These are phyloP conservation scores for Stramonita haemastoma DNA, from an alignment of 2,888 invertebrate genomes.

Conservation along the genomic window DNA sequence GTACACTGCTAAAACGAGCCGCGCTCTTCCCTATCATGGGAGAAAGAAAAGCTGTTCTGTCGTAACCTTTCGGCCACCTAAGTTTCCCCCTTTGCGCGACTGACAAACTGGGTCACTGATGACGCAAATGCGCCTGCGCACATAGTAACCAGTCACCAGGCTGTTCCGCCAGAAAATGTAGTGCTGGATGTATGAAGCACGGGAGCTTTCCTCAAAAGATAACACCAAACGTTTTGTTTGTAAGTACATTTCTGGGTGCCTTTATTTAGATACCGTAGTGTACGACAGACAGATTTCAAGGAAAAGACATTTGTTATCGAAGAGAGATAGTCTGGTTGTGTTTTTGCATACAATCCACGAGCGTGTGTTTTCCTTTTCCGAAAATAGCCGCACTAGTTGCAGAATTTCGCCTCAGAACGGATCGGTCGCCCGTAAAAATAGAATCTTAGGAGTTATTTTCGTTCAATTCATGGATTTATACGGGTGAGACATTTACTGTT, in stretches of 20 bases:
- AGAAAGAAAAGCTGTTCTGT: not conserved
- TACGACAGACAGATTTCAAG: not conserved
- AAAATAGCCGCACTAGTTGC: constrained; percentile 60
- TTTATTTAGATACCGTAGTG: not conserved
- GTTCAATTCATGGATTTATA: constrained; percentile 62
- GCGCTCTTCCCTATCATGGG: not conserved
- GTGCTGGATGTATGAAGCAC: constrained; percentile 16
- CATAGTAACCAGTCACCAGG: constrained; percentile 50
- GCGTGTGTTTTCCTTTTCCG: constrained; percentile 61
- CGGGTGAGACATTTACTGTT: constrained; percentile 56
- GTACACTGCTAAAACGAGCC: too few species aligned
- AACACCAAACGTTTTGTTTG: constrained; percentile 10
- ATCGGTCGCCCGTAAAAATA: constrained; percentile 68
- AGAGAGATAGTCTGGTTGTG: constrained; percentile 18
- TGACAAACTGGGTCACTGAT: constrained; percentile 55
- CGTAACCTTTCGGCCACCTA: constrained; percentile 22
- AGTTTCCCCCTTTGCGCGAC: not conserved
- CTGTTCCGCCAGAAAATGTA: constrained; percentile 37
- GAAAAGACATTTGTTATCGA: not conserved
- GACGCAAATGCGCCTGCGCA: constrained; percentile 55
- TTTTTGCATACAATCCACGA: constrained; percentile 44
- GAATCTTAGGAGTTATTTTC: constrained; percentile 65
- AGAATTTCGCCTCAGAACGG: constrained; percentile 59
- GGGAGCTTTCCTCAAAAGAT: not conserved
- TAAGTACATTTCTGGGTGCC: not conserved